A percentile compares a stretch with the other conserved stretches of the same genome.
Evolutionary conservation across 2,888 invertebrate genomes (phyloP).

Genomic region (Thereva nobilitata): DNA sequence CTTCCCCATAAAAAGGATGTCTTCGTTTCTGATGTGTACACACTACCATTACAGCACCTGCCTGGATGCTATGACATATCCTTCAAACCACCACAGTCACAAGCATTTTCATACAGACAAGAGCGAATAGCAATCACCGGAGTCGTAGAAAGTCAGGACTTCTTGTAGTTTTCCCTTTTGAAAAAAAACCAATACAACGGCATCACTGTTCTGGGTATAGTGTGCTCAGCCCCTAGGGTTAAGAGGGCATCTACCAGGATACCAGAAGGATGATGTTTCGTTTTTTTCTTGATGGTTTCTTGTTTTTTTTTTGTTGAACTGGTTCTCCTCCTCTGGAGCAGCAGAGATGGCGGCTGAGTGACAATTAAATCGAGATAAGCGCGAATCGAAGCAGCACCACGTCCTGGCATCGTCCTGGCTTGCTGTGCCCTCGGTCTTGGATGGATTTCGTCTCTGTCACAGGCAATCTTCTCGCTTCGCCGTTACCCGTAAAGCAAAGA

Average conservation of each 20-base stretch:
- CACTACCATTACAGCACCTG: constrained; percentile 23
- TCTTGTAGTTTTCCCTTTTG: constrained; percentile 30
- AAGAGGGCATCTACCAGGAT: constrained; percentile 11
- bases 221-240: constrained; percentile 16
- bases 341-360: constrained; percentile 39
- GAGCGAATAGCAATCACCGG: constrained; percentile 34
- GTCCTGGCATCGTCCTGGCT: not conserved
- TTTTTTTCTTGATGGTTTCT: too few relatives aligned
- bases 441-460: not conserved
- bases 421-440: constrained; percentile 7
- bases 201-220: constrained; percentile 9
- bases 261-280: not conserved
- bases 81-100: constrained; percentile 13
- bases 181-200: constrained; percentile 22
- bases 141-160: constrained; percentile 15
- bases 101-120: not conserved
- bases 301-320: constrained; percentile 1
- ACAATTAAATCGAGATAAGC: constrained; percentile 41
- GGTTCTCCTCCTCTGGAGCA: not conserved
- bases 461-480: too few relatives aligned
- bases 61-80: constrained; percentile 9
- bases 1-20: not conserved
- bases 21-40: constrained; percentile 12
- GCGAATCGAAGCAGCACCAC: constrained; percentile 19
- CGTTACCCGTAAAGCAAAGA: too few relatives aligned